phyloP scores from a whole-genome alignment of 2,888 invertebrate genomes.

The Leuctra nigra region DNA sequence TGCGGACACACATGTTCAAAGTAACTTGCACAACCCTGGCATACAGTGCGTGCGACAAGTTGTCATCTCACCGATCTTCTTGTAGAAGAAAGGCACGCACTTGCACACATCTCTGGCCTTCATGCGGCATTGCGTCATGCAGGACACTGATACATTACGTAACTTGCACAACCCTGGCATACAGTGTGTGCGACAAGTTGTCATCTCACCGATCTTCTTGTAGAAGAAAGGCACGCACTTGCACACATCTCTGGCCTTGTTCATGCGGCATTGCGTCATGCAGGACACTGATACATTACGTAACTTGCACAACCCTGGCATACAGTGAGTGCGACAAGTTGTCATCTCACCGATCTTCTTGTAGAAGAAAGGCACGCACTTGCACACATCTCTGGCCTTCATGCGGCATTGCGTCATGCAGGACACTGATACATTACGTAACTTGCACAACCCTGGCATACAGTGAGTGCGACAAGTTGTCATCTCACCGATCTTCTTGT shows the following conservation, averaged over 20 bases:
- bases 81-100: conserved; percentile 68
- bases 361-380: conserved; percentile 68
- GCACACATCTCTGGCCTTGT: conserved; percentile 53
- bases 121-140: conserved; percentile 69
- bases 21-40: too few relatives aligned
- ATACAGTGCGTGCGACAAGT: too few relatives aligned
- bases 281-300: too few relatives aligned
- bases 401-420: conserved; percentile 70
- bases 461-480: too few relatives aligned
- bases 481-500: conserved; percentile 41
- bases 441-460: too few relatives aligned
- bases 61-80: conserved; percentile 34
- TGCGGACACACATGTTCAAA: too few relatives aligned
- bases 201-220: conserved; percentile 38
- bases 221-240: conserved; percentile 69
- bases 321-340: too few relatives aligned
- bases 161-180: too few relatives aligned
- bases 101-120: conserved; percentile 54
- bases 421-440: too few relatives aligned
- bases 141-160: too few relatives aligned
- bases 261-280: conserved; percentile 67
- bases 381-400: conserved; percentile 55
- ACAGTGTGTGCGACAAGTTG: too few relatives aligned
- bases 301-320: too few relatives aligned
- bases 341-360: conserved; percentile 38